These are phyloP conservation scores for Cynocephalus volans DNA, from an alignment of 2,113 vertebrate genomes.

Conservation along the genomic window DNA sequence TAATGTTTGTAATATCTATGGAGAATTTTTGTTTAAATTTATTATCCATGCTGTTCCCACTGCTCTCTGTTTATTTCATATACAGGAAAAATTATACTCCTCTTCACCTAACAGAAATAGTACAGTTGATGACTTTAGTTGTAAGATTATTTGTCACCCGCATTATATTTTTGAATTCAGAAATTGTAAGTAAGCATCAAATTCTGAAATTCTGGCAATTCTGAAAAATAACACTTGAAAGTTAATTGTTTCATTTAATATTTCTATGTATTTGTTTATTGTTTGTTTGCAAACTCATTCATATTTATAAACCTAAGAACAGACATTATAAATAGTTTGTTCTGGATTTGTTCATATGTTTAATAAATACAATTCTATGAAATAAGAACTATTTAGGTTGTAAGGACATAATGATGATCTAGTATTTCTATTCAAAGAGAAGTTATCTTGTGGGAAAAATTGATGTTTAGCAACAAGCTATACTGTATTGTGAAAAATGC, in stretches of 20 bases:
- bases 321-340: neutral
- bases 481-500: conserved; percentile 11
- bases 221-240: conserved; percentile 17
- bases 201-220: neutral
- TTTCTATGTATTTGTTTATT: conserved; percentile 20
- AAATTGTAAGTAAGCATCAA: neutral
- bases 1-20: conserved; percentile 7
- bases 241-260: neutral
- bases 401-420: neutral
- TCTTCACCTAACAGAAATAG: neutral
- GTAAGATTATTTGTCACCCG: conserved; percentile 16
- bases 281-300: conserved; percentile 67
- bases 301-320: conserved; percentile 65
- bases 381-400: conserved; percentile 6
- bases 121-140: neutral
- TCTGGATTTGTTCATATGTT: neutral
- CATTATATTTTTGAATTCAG: neutral
- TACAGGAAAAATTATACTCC: neutral
- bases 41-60: neutral
- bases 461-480: neutral
- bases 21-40: neutral
- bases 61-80: neutral
- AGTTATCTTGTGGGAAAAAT: neutral
- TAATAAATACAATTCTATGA: neutral
- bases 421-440: neutral